Evolutionary conservation across 2,888 invertebrate genomes (phyloP).

Genomic region (Drosophila kambysellisi): DNA sequence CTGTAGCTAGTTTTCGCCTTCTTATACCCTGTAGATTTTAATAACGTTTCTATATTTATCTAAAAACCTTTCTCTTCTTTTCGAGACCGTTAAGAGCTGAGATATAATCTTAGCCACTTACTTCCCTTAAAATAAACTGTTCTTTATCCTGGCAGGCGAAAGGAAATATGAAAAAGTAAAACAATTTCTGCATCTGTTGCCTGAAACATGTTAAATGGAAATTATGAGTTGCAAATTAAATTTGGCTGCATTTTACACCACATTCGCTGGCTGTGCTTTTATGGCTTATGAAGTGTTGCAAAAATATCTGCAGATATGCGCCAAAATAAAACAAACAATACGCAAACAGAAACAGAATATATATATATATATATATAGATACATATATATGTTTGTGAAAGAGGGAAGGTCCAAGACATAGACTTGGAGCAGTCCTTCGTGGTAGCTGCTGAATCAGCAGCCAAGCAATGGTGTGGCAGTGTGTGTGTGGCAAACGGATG

Average conservation of each 20-base stretch:
- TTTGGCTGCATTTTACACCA: slow-evolving; percentile 68
- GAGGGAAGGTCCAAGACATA: slow-evolving; percentile 16
- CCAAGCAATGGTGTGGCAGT: slow-evolving; percentile 21
- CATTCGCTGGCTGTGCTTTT: slow-evolving; percentile 59
- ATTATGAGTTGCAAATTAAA: slow-evolving; percentile 75
- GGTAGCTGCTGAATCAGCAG: slow-evolving; percentile 66
- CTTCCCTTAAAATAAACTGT: neutral
- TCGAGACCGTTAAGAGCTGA: neutral
- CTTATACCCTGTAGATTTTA: neutral
- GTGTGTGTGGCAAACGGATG: slow-evolving; percentile 57
- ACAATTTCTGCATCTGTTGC: slow-evolving; percentile 50
- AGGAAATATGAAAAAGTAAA: slow-evolving; percentile 14
- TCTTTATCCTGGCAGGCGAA: neutral
- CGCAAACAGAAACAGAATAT: slow-evolving; percentile 1
- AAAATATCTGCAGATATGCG: slow-evolving; percentile 70
- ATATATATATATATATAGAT: slow-evolving; percentile 8
- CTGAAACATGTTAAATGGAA: slow-evolving; percentile 51
- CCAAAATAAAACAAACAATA: slow-evolving; percentile 52
- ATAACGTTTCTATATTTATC: neutral
- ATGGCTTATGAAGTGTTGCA: slow-evolving; percentile 78
- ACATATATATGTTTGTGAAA: neutral
- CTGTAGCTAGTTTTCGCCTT: neutral
- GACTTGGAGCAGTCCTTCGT: slow-evolving; percentile 16
- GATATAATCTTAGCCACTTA: neutral
- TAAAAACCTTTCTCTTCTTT: neutral